Evolutionary conservation across 92 coral and sea anemone species (phyloP).

Genomic region (Pocillopora grandis): DNA sequence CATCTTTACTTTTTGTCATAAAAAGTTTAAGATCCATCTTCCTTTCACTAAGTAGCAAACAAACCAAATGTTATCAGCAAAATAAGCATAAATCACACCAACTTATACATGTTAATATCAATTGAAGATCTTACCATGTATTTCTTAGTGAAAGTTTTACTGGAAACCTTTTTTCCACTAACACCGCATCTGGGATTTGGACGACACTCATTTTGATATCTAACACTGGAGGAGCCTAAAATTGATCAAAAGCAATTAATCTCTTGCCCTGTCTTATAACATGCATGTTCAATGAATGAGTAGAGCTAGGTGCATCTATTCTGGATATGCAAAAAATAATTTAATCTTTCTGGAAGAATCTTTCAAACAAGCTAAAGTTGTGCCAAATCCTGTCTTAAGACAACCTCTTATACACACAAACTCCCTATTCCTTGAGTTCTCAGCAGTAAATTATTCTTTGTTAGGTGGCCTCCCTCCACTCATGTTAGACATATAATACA

Average conservation of each 20-base stretch:
- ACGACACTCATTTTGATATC: constrained; percentile 79
- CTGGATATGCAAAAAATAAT: no score
- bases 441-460: no score
- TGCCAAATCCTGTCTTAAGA: no score
- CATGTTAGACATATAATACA: constrained; percentile 8
- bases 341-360: no score
- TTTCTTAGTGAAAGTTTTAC: constrained; percentile 73
- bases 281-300: no score
- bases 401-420: no score
- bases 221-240: constrained; percentile 74
- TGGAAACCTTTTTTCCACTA: constrained; percentile 91
- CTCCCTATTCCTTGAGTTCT: no score
- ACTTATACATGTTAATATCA: neutral
- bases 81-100: neutral
- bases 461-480: neutral
- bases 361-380: no score
- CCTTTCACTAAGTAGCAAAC: constrained; percentile 66
- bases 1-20: constrained; percentile 96
- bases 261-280: no score
- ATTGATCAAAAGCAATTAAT: no score
- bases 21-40: constrained; percentile 86
- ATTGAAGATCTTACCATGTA: constrained; percentile 65
- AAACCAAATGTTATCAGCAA: neutral
- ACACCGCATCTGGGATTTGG: constrained; percentile 92
- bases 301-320: no score